These are phyloP conservation scores for Drosophila ananassae DNA, from an alignment of 1,140 invertebrate genomes.

Conservation along the genomic window DNA sequence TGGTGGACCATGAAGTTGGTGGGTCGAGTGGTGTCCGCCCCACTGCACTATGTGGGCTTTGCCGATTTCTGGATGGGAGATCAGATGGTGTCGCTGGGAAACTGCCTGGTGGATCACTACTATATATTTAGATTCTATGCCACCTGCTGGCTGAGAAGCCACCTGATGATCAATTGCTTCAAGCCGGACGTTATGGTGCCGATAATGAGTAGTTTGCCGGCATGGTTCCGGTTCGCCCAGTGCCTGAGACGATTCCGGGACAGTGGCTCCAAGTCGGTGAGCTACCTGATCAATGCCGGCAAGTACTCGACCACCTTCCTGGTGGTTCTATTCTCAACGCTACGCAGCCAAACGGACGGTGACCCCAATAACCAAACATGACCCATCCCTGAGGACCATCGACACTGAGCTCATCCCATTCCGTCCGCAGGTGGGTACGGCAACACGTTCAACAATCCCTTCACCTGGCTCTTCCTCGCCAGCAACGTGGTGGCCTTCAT, in stretches of 20 bases:
- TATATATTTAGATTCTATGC: constrained; percentile 89
- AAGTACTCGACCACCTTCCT: constrained; percentile 94
- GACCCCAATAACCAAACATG: neutral
- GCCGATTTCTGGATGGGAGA: constrained; percentile 98
- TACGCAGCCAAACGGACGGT: constrained; percentile 57
- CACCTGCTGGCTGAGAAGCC: constrained; percentile 84
- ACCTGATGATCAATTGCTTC: constrained; percentile 75
- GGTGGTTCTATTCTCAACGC: constrained; percentile 87
- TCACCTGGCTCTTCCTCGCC: constrained; percentile 91
- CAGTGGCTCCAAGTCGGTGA: constrained; percentile 86
- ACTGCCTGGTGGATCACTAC: constrained; percentile 92
- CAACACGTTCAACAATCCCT: constrained; percentile 88
- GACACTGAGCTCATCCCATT: constrained; percentile 1
- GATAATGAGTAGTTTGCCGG: constrained; percentile 91
- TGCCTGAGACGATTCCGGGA: constrained; percentile 90
- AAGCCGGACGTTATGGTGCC: constrained; percentile 79
- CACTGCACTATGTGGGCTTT: constrained; percentile 94
- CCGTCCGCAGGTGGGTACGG: constrained; percentile 85
- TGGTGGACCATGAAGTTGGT: constrained; percentile 82
- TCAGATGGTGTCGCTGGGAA: constrained; percentile 93
- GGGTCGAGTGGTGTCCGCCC: constrained; percentile 90
- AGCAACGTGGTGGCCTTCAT: constrained; percentile 90
- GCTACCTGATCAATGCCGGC: constrained; percentile 91
- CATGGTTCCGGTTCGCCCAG: constrained; percentile 95
- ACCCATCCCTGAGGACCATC: neutral